Percentiles rank a stretch among this genome's conserved stretches.
phyloP scores from a whole-genome alignment of 2,797 vertebrate genomes.

The Typhlichthys subterraneus region DNA sequence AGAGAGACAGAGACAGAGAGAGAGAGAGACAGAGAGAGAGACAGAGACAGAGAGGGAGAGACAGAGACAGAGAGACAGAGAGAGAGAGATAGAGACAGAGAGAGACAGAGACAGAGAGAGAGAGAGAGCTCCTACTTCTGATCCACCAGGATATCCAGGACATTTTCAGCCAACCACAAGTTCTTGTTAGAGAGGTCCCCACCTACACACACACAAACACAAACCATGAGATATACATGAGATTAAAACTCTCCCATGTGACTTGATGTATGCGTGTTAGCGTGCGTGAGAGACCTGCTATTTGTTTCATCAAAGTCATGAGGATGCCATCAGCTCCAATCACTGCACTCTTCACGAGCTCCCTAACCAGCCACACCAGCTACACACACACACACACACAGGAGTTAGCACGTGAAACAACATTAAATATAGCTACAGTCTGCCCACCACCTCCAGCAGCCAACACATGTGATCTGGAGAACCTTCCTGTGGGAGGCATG shows the following conservation, averaged over 20 bases:
- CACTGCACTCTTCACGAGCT: constrained; percentile 91
- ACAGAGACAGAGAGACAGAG: constrained; percentile 3
- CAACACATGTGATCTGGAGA: too few species aligned
- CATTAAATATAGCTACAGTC: too few species aligned
- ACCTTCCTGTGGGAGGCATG: too few species aligned
- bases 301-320: constrained; percentile 97
- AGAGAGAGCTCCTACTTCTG: constrained; percentile 80
- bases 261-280: background rate
- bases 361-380: constrained; percentile 93
- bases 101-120: constrained; percentile 3
- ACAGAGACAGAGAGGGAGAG: background rate
- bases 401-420: constrained; percentile 26
- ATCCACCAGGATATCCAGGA: constrained; percentile 90
- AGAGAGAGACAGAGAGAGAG: constrained; percentile 2
- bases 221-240: background rate
- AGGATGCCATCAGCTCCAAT: constrained; percentile 90
- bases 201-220: constrained; percentile 68
- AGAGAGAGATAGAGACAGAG: constrained; percentile 2
- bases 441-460: too few species aligned
- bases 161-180: constrained; percentile 91
- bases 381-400: constrained; percentile 45
- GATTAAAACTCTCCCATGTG: background rate
- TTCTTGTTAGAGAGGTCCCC: constrained; percentile 93
- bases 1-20: too few species aligned
- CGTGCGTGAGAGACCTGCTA: constrained; percentile 81